phyloP scores from a whole-genome alignment of 2,113 vertebrate genomes.

The Romanogobio albipinnatus region DNA sequence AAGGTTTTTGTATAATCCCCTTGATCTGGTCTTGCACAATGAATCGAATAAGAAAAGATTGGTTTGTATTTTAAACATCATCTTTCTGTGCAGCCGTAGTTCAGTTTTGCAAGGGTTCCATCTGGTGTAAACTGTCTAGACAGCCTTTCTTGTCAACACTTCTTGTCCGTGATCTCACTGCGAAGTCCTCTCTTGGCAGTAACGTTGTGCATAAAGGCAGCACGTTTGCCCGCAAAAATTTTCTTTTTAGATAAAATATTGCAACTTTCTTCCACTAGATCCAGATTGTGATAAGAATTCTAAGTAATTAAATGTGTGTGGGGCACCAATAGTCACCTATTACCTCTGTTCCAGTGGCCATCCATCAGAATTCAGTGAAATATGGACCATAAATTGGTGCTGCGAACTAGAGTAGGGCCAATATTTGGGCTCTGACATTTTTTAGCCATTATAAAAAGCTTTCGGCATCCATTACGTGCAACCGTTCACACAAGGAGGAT shows the following conservation, averaged over 20 bases:
- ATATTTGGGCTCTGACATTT: constrained; percentile 58
- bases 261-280: neutral
- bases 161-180: neutral
- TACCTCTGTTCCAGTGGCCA: constrained; percentile 27
- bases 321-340: neutral
- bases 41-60: neutral
- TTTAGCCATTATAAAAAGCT: constrained; percentile 60
- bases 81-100: constrained; percentile 28
- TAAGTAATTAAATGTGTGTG: neutral
- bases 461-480: constrained; percentile 61
- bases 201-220: constrained; percentile 15
- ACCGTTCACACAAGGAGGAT: constrained; percentile 66
- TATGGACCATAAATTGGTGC: constrained; percentile 14
- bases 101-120: neutral
- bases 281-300: neutral
- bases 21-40: constrained; percentile 24
- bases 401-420: constrained; percentile 43
- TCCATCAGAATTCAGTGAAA: constrained; percentile 57
- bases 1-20: constrained; percentile 4
- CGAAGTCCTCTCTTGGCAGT: neutral
- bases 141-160: neutral
- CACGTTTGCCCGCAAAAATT: constrained; percentile 43
- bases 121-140: constrained; percentile 32
- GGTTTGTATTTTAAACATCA: constrained; percentile 4
- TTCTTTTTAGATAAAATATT: neutral